Conservation (phyloP, 1,140 invertebrate species). For the Prorops nasuta region DNA sequence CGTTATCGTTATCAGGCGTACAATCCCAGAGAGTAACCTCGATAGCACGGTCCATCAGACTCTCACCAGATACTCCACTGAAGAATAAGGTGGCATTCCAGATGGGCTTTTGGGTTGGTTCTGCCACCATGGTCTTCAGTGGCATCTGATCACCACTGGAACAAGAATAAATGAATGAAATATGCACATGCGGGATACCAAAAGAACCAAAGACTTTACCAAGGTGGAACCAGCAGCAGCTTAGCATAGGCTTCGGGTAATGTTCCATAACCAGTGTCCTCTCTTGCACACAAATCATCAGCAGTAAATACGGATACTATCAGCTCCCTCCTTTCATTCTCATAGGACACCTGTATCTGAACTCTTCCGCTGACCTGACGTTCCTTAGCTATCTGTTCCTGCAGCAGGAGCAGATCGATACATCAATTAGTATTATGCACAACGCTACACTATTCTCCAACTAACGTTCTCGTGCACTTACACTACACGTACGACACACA, state of each 20-base stretch:
- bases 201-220: constrained; percentile 60
- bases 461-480: neutral
- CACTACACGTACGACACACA: no score
- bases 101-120: constrained; percentile 79
- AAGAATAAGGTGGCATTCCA: constrained; percentile 90
- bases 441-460: neutral
- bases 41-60: constrained; percentile 74
- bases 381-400: constrained; percentile 75
- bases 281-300: constrained; percentile 75
- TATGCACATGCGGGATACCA: no score
- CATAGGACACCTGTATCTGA: constrained; percentile 84
- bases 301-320: constrained; percentile 80
- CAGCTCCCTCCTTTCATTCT: constrained; percentile 75
- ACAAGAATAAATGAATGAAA: neutral
- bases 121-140: constrained; percentile 77
- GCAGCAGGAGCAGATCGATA: constrained; percentile 29
- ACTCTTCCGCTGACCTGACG: constrained; percentile 72
- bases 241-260: constrained; percentile 81
- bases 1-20: constrained; percentile 74
- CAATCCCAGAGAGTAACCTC: constrained; percentile 88
- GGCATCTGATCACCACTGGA: constrained; percentile 68
- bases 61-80: constrained; percentile 71
- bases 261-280: constrained; percentile 73
- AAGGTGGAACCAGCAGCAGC: constrained; percentile 72
- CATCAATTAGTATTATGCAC: neutral